Evolutionary conservation across 2,113 vertebrate genomes (phyloP).

Genomic region (Meleagris gallopavo): DNA sequence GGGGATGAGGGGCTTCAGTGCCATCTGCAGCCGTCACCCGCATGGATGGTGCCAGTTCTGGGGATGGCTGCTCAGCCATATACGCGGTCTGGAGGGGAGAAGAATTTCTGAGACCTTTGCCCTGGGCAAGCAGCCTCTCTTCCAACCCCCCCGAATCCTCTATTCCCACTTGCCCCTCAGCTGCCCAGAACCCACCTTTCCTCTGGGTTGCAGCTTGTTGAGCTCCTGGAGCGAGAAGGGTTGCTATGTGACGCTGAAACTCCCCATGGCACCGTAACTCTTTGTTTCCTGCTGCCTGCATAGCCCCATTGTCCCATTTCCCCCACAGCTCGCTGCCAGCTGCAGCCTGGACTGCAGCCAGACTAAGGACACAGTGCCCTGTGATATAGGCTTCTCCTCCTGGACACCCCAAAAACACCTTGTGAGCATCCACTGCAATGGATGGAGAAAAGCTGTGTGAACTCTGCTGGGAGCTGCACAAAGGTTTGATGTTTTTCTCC

Average conservation of each 20-base stretch:
- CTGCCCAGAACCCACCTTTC: neutral
- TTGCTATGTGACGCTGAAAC: constrained; percentile 43
- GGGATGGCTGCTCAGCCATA: neutral
- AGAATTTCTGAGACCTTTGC: rapidly evolving
- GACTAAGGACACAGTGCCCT: neutral
- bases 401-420: neutral
- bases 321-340: neutral
- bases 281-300: constrained; percentile 1
- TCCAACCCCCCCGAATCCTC: neutral
- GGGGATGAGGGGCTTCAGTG: neutral
- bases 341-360: neutral
- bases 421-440: neutral
- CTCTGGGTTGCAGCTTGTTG: neutral
- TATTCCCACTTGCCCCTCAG: neutral
- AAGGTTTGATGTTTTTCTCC: neutral
- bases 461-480: rapidly evolving
- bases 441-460: neutral
- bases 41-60: constrained; percentile 18
- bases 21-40: neutral
- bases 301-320: neutral
- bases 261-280: neutral
- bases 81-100: neutral
- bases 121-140: neutral
- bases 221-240: neutral
- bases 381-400: neutral